Evolutionary conservation across 2,113 vertebrate genomes (phyloP).

Genomic region (Labeo rohita): DNA sequence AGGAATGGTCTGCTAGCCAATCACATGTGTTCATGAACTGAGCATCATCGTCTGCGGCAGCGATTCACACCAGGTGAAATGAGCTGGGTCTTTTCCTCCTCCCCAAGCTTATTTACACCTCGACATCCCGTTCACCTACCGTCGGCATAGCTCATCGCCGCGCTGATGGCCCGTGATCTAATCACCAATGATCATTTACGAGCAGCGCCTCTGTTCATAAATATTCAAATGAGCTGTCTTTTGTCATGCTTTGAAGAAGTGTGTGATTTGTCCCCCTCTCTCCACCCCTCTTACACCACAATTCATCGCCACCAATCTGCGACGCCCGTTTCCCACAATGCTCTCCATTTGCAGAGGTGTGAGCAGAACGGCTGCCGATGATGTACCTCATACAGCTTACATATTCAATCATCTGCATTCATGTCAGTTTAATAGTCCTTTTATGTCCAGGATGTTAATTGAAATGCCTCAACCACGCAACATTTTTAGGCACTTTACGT

Average conservation of each 20-base stretch:
- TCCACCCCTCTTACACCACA: constrained; percentile 63
- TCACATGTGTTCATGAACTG: background rate
- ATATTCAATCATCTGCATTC: constrained; percentile 69
- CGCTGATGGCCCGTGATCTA: constrained; percentile 64
- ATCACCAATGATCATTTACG: constrained; percentile 67
- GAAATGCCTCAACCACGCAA: constrained; percentile 71
- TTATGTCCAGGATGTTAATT: constrained; percentile 76
- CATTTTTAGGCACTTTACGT: constrained; percentile 72
- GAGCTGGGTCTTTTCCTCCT: constrained; percentile 37
- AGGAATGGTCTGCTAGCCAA: background rate
- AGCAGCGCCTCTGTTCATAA: constrained; percentile 65
- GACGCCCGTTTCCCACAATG: constrained; percentile 57
- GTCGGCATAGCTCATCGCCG: constrained; percentile 58
- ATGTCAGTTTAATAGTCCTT: constrained; percentile 75
- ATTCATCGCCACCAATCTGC: constrained; percentile 60
- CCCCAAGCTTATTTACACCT: constrained; percentile 52
- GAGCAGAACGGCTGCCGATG: constrained; percentile 56
- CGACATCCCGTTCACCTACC: constrained; percentile 27
- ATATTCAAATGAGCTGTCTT: constrained; percentile 75
- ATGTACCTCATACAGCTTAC: constrained; percentile 58
- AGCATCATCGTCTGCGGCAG: background rate
- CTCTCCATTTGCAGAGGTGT: constrained; percentile 64
- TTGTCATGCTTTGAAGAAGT: constrained; percentile 63
- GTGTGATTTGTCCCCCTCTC: constrained; percentile 47
- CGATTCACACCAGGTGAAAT: constrained; percentile 46